These are phyloP conservation scores for Amyelois transitella DNA, from an alignment of 1,140 invertebrate genomes.

Conservation along the genomic window DNA sequence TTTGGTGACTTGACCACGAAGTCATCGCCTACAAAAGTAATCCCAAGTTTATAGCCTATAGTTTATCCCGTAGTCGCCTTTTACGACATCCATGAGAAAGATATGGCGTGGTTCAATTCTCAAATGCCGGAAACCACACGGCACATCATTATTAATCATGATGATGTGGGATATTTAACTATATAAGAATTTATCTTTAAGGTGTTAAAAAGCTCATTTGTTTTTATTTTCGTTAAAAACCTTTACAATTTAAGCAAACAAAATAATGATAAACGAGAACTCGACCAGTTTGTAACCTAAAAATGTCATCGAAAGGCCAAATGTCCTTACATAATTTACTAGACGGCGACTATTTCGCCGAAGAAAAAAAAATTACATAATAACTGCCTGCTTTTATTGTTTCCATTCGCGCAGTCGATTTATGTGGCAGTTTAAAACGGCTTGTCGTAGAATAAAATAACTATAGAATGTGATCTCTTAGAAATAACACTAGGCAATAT, in stretches of 20 bases:
- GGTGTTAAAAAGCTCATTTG: too few species aligned
- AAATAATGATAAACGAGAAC: neutral
- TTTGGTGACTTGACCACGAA: too few species aligned
- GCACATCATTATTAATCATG: too few species aligned
- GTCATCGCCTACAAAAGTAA: too few species aligned
- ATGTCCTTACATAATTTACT: constrained; percentile 39
- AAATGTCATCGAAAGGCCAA: constrained; percentile 16
- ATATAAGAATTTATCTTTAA: too few species aligned
- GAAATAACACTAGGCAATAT: neutral
- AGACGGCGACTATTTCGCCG: constrained; percentile 34
- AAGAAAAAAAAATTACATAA: constrained; percentile 39
- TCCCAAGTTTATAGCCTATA: too few species aligned
- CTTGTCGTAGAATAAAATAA: constrained; percentile 23
- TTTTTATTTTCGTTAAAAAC: too few species aligned
- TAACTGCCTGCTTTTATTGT: constrained; percentile 50
- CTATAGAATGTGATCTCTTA: neutral
- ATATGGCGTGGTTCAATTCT: too few species aligned
- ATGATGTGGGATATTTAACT: too few species aligned
- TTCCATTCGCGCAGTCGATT: constrained; percentile 47
- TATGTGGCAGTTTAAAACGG: constrained; percentile 49
- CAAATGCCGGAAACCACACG: too few species aligned
- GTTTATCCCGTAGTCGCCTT: too few species aligned
- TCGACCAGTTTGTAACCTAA: neutral
- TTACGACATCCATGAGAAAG: too few species aligned
- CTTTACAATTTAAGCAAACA: neutral